These are phyloP conservation scores for Nicator chloris DNA, from an alignment of 2,113 vertebrate species.

Conservation along the genomic window DNA sequence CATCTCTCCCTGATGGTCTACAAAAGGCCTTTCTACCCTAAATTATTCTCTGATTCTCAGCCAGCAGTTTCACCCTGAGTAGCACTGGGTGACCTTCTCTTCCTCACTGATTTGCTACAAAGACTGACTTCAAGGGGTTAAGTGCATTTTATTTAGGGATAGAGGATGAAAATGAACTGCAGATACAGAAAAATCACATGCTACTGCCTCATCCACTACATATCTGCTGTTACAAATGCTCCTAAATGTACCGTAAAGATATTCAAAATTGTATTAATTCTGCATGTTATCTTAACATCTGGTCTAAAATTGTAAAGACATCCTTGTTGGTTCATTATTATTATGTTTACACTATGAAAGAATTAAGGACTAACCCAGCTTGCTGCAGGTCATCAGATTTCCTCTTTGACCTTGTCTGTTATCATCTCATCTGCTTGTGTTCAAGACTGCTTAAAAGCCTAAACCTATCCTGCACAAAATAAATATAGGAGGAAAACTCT, in stretches of 20 bases:
- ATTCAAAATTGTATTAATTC: neutral
- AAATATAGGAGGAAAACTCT: constrained; percentile 6
- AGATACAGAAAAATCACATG: neutral
- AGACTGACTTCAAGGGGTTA: neutral
- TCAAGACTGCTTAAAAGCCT: neutral
- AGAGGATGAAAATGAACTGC: neutral
- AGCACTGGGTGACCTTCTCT: neutral
- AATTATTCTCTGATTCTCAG: neutral
- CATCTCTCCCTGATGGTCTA: neutral
- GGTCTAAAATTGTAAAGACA: neutral
- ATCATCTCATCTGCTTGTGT: neutral
- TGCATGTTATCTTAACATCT: neutral
- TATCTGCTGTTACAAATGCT: neutral
- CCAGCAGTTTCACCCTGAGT: neutral
- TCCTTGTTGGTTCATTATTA: neutral
- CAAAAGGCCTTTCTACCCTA: neutral
- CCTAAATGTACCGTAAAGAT: neutral
- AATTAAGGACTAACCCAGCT: neutral
- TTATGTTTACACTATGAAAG: neutral
- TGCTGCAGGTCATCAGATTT: constrained; percentile 20
- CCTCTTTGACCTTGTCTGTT: constrained; percentile 21
- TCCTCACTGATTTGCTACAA: neutral
- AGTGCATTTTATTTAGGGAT: neutral
- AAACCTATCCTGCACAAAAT: neutral
- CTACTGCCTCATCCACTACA: neutral